Evolutionary conservation across 2,888 invertebrate genomes (phyloP).

Genomic region (Yponomeuta evonymella): DNA sequence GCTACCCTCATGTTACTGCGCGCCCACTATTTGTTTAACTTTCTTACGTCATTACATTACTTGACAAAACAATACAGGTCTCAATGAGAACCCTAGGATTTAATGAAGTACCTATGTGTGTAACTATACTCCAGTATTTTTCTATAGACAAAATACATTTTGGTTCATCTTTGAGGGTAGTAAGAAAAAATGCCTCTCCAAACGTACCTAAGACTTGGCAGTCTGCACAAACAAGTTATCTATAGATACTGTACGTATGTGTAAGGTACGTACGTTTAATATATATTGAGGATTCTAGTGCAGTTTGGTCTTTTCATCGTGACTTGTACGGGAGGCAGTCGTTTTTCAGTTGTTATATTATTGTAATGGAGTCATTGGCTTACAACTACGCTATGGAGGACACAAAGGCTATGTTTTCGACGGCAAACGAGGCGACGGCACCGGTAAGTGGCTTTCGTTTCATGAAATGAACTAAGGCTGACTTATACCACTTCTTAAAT

Average conservation of each 20-base stretch:
- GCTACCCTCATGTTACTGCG: too few species aligned
- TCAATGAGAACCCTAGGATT: too few species aligned
- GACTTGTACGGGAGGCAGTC: constrained; percentile 20
- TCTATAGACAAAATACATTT: too few species aligned
- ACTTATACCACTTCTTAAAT: too few species aligned
- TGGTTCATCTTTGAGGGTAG: not conserved
- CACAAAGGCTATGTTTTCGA: constrained; percentile 45
- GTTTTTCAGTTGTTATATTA: constrained; percentile 12
- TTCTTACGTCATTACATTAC: too few species aligned
- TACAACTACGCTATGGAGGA: constrained; percentile 45
- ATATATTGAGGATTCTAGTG: constrained; percentile 27
- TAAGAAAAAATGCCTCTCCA: not conserved
- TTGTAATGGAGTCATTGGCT: constrained; percentile 38
- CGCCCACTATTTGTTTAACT: too few species aligned
- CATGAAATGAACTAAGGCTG: not conserved
- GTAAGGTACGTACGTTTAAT: not conserved
- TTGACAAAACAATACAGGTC: too few species aligned
- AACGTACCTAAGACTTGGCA: not conserved
- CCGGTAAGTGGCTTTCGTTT: constrained; percentile 26
- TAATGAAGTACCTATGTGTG: too few species aligned
- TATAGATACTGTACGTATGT: not conserved
- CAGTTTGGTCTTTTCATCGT: constrained; percentile 30
- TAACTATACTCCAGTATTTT: too few species aligned
- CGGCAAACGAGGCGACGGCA: constrained; percentile 40
- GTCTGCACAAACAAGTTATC: not conserved